Base-by-base conservation (phyloP, 92 coral and sea anemone genomes). In the Epizoanthus rinbou region DNA sequence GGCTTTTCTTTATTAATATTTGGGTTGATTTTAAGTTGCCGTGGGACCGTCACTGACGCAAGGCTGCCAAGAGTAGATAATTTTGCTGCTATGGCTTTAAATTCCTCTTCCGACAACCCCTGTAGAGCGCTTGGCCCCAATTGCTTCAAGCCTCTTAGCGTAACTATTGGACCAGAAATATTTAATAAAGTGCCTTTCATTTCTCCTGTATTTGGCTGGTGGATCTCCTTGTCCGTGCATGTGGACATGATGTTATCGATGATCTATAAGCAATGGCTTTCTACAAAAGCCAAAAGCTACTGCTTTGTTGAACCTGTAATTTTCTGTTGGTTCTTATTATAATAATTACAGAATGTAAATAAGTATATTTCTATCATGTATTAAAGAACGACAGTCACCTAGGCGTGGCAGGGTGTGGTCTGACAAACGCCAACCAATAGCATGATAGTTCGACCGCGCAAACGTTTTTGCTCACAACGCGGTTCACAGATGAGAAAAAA, bases 141-240 rank as follows among this genome's bases (percentile, higher is more conserved):
- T 66, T 84, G 85, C 41, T 85, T 85, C 8, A 85, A 57, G 15
- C 75, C 88, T 45, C 88, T 11, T 53, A 53, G 64, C 39, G 83
- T 85, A 28, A 85, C 85, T 58, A 85, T 79, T 19, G 88, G 85
- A 64, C 88, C 88, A 76, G 88, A 62, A 57, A 85, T 76, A 14
- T 62, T 76, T 9, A 85, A 54, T 53, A 75, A 43, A 21, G 84
- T 65, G 0, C 43, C 35, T 76, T 85, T 84, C 37, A 76, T 82
- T 60, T 82, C 84, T 45, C 78, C 84, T 41, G 43, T 47, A 28
- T 52, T 85, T 16, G 88, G 88, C 35, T 85, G 88, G n/a, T 67
- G 59, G 17, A 85, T 64, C 50, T 85, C 85, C 63, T 84, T 85
- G 41, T 85, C 85, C 2, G 76, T 76, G 59, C 56, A 76, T 5